These are phyloP conservation scores for Asteroscopus sphinx DNA, from an alignment of 2,888 invertebrate species.

Conservation along the genomic window DNA sequence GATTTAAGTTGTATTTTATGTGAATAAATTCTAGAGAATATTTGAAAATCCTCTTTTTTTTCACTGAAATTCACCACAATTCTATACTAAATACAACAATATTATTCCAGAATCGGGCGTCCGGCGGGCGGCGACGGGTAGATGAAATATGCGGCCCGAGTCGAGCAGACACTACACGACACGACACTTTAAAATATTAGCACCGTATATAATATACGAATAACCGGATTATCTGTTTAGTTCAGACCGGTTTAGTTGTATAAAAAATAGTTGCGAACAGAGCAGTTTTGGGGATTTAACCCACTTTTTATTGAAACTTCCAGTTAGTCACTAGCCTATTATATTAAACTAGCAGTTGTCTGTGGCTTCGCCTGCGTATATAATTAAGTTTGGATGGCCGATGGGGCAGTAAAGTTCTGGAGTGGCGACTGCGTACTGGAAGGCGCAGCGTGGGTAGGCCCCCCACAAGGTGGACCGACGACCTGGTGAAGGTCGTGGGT, in stretches of 20 bases:
- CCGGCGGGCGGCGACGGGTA: slow-evolving; percentile 73
- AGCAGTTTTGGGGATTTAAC: background rate
- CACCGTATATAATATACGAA: slow-evolving; percentile 59
- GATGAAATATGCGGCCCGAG: slow-evolving; percentile 82
- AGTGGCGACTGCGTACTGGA: too few relatives aligned
- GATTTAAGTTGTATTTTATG: too few relatives aligned
- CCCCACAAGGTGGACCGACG: too few relatives aligned
- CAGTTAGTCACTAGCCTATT: too few relatives aligned
- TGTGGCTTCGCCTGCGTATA: too few relatives aligned
- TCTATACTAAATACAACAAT: slow-evolving; percentile 11
- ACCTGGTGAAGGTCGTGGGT: too few relatives aligned
- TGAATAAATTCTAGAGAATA: too few relatives aligned
- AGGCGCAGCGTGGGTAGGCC: too few relatives aligned
- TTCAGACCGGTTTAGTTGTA: slow-evolving; percentile 31
- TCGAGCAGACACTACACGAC: slow-evolving; percentile 82
- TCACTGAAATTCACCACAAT: slow-evolving; percentile 1
- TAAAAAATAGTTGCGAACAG: slow-evolving; percentile 13
- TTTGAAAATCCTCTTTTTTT: background rate
- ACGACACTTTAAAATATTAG: slow-evolving; percentile 87
- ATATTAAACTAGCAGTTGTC: too few relatives aligned
- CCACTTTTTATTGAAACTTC: background rate
- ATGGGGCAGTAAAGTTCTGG: too few relatives aligned
- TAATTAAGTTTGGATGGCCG: too few relatives aligned
- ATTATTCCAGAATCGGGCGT: slow-evolving; percentile 70
- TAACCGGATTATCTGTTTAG: slow-evolving; percentile 55